A percentile compares a stretch with the other conserved stretches of the same genome.
These are phyloP conservation scores for Drosophila austrosaltans DNA, from an alignment of 2,888 invertebrate species.

Conservation along the genomic window DNA sequence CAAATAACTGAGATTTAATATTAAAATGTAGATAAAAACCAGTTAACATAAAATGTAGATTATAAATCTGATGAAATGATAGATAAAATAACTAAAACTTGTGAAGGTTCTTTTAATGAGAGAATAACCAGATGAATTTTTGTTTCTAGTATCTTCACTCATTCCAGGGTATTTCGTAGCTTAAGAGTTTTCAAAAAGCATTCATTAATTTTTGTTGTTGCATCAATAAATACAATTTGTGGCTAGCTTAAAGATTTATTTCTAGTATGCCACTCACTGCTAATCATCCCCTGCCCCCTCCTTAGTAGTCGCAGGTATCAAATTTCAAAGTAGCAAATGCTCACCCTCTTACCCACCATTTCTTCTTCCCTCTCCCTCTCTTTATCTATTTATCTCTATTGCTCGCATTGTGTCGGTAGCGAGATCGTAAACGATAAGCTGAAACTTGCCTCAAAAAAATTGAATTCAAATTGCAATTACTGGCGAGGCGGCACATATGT, in stretches of 20 bases:
- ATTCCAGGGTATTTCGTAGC: background rate
- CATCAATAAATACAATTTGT: slow-evolving; percentile 6
- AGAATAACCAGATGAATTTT: background rate
- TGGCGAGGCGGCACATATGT: slow-evolving; percentile 51
- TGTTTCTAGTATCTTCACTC: background rate
- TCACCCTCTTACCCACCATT: no score
- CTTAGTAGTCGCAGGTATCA: background rate
- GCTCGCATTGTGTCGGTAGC: slow-evolving; percentile 18
- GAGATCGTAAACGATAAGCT: slow-evolving; percentile 66
- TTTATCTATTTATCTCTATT: slow-evolving; percentile 18
- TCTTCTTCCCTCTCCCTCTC: slow-evolving; percentile 11
- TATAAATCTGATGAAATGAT: no score
- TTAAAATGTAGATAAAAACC: no score
- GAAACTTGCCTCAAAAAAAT: slow-evolving; percentile 39
- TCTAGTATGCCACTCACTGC: background rate
- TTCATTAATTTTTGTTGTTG: background rate
- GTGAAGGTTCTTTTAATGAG: no score
- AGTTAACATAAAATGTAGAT: no score
- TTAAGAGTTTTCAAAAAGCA: background rate
- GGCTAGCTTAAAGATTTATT: slow-evolving; percentile 12
- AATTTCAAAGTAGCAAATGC: slow-evolving; percentile 6
- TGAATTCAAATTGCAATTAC: slow-evolving; percentile 43
- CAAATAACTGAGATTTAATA: no score
- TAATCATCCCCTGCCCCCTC: background rate
- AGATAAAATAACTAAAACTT: no score